A percentile compares a stretch with the other conserved stretches of the same genome.
These are phyloP conservation scores for Yasuhikotakia modesta DNA, from an alignment of 2,797 vertebrate species.

Conservation along the genomic window DNA sequence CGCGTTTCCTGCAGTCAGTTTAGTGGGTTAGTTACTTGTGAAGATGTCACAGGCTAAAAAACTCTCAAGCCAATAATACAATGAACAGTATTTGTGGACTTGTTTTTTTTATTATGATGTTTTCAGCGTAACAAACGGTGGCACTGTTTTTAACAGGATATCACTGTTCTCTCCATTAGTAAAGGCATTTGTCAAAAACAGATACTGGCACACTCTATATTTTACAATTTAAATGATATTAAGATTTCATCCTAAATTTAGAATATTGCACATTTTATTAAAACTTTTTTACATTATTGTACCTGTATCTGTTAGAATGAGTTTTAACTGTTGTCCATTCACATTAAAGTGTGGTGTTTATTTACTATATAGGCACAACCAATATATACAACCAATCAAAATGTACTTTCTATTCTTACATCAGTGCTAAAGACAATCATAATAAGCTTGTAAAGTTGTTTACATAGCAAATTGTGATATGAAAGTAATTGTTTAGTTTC, in stretches of 20 bases:
- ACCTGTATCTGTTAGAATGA: no score
- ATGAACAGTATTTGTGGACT: no score
- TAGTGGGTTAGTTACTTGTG: no score
- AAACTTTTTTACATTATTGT: neutral
- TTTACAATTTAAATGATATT: no score
- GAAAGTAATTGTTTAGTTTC: no score
- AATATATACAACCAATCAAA: neutral
- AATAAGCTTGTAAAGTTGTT: neutral
- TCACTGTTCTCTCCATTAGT: neutral
- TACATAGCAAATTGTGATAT: neutral
- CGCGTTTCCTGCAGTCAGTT: no score
- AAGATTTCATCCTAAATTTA: neutral
- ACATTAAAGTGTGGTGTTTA: neutral
- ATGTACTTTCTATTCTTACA: neutral
- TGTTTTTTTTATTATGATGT: no score
- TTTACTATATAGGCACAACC: neutral
- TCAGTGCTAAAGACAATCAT: neutral
- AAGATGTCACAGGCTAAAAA: no score
- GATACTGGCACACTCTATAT: neutral
- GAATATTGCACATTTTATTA: conserved; percentile 25
- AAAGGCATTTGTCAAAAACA: neutral
- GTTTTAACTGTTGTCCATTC: neutral
- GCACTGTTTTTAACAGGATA: no score
- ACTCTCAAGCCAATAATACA: no score
- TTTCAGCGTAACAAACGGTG: no score